These are phyloP conservation scores for Xerus inauris DNA, from an alignment of 2,113 vertebrate genomes.

Conservation along the genomic window DNA sequence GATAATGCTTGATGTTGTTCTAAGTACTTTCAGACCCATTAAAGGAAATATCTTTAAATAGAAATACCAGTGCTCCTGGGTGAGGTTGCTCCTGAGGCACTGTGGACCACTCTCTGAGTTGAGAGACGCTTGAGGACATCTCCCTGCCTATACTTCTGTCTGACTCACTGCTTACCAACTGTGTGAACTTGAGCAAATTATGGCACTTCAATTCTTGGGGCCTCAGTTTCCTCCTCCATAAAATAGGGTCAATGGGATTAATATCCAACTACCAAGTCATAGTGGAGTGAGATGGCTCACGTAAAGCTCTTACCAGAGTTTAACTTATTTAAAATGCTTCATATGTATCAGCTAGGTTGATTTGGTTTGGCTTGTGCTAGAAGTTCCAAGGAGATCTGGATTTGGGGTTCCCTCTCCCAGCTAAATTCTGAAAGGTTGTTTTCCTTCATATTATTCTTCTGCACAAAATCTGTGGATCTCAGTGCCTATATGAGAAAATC, in stretches of 20 bases:
- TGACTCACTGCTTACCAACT: not conserved
- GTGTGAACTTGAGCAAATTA: not conserved
- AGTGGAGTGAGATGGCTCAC: not conserved
- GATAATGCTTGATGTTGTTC: constrained; percentile 48
- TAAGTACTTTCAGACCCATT: constrained; percentile 48
- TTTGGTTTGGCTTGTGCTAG: not conserved
- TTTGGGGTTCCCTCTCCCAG: not conserved
- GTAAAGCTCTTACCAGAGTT: not conserved
- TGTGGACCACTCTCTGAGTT: not conserved
- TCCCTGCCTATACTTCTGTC: not conserved
- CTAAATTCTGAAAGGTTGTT: not conserved
- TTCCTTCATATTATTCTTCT: not conserved
- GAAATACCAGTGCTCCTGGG: not conserved
- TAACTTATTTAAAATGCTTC: not conserved
- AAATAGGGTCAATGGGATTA: not conserved
- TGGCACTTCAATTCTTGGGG: not conserved
- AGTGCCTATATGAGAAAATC: not conserved
- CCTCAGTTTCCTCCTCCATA: not conserved
- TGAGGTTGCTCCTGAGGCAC: not conserved
- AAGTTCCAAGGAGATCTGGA: not conserved
- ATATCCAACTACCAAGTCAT: not conserved
- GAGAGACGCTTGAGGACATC: accelerated
- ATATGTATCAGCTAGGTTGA: not conserved
- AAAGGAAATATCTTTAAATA: constrained; percentile 28
- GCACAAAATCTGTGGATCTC: not conserved